These are phyloP conservation scores for Pelobates cultripes DNA, from an alignment of 2,797 vertebrate species.

Conservation along the genomic window DNA sequence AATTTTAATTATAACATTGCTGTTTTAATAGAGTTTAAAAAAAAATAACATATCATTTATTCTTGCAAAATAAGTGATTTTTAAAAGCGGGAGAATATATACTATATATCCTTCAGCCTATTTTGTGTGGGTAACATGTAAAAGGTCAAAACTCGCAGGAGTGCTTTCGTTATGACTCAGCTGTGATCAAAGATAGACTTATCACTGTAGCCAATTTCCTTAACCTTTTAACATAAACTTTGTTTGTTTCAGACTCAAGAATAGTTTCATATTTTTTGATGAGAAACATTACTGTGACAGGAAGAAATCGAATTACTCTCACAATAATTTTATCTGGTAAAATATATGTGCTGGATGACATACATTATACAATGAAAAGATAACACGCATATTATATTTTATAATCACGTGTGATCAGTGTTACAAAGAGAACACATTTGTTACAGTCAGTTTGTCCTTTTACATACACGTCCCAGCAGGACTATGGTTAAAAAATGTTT, in stretches of 20 bases:
- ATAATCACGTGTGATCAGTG: background rate
- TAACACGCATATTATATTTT: background rate
- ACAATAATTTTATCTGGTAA: background rate
- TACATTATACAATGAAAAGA: background rate
- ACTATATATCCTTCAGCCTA: slow-evolving; percentile 58
- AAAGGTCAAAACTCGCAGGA: slow-evolving; percentile 87
- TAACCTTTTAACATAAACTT: slow-evolving; percentile 67
- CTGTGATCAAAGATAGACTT: slow-evolving; percentile 75
- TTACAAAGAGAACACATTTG: background rate
- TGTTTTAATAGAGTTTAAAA: too few species aligned
- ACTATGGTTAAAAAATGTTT: background rate
- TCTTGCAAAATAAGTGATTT: too few species aligned
- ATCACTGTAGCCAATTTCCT: slow-evolving; percentile 73
- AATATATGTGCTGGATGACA: background rate
- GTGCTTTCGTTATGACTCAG: slow-evolving; percentile 85
- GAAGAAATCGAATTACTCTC: background rate
- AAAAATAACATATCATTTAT: too few species aligned
- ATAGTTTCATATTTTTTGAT: slow-evolving; percentile 46
- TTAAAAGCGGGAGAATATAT: too few species aligned
- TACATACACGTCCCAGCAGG: background rate
- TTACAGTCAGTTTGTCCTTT: background rate
- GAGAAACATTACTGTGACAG: slow-evolving; percentile 41
- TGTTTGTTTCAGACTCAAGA: slow-evolving; percentile 59
- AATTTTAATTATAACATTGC: too few species aligned
- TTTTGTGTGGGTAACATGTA: slow-evolving; percentile 78